Conservation (phyloP, 2,888 invertebrate genomes). For the Erannis defoliaria region DNA sequence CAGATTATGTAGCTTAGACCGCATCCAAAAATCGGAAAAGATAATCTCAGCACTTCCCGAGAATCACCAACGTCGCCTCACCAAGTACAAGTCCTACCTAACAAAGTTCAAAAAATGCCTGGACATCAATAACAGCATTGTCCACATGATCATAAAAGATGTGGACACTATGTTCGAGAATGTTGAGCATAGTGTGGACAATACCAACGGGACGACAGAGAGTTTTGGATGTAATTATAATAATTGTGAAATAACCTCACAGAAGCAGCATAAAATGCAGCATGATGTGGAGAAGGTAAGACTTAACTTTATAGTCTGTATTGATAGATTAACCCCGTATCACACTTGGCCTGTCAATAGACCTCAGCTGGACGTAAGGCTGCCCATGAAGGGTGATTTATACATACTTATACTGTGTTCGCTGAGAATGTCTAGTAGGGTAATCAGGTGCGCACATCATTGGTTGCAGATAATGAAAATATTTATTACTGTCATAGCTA, state of each 20-base stretch:
- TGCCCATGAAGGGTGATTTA: no score
- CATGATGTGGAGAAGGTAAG: conserved; percentile 82
- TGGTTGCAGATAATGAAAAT: no score
- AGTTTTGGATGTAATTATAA: conserved; percentile 77
- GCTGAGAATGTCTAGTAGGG: no score
- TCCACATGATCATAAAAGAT: conserved; percentile 91
- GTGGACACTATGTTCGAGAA: conserved; percentile 95
- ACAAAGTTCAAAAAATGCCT: conserved; percentile 92
- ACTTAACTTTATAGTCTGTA: neutral
- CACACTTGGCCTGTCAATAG: no score
- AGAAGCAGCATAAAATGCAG: conserved; percentile 80
- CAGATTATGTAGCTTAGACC: conserved; percentile 91
- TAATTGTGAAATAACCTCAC: conserved; percentile 70
- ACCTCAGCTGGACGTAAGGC: no score
- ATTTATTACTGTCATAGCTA: no score
- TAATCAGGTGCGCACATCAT: no score
- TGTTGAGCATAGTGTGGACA: conserved; percentile 75
- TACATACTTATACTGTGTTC: no score
- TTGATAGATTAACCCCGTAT: neutral
- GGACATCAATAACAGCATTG: conserved; percentile 89
- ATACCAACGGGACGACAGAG: conserved; percentile 65
- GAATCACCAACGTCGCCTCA: conserved; percentile 91
- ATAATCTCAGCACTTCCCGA: conserved; percentile 91
- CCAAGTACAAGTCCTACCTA: conserved; percentile 92
- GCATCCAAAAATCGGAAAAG: conserved; percentile 92